Evolutionary conservation across 2,113 vertebrate species (phyloP), one percentile per base, ranked within the genome.

Genomic region (Pandion haliaetus): DNA sequence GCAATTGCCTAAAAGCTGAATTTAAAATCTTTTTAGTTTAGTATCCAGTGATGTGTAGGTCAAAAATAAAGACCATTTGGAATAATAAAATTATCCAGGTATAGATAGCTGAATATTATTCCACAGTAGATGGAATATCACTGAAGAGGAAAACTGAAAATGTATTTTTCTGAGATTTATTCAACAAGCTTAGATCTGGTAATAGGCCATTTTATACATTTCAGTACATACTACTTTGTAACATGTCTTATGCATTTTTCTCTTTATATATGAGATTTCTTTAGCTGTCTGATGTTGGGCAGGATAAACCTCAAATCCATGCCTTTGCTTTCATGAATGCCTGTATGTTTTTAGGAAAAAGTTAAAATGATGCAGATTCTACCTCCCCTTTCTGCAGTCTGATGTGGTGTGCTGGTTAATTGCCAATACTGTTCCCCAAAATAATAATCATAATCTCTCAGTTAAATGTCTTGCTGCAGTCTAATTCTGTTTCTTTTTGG

Each of bases 1-100:
- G 45, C 44, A 78, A 69, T 93, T 91, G 66, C 69, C 57, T 87
- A 69, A 96, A 82, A 67, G 23, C 14, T 57, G 42, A 54, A 74
- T 96, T 76, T 86, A 74, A 92, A 95, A 88, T 66, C n/a, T 85
- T 82, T 90, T 93, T 54, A 28, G 63, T 79, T 62, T n/a, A 42
- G 44, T 40, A 52, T 9, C 10, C 42, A 29, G 26, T 49, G 63
- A 72, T 45, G 10, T 29, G 13, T 47, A 57, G 38, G 45, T 95
- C 49, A 89, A 47, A 91, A 86, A 86, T 66, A 85, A 91, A 87
- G 67, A 82, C 26, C 16, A 28, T 88, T 88, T 73, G 8, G n/a
- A 49, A 16, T 62, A 50, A 63, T 58, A 87, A 79, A 85, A 76
- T 63, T 87, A 92, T 86, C 57, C 17, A 69, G 15, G 21, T 45